A percentile compares a stretch with the other conserved stretches of the same genome.
Evolutionary conservation across 2,113 vertebrate species (phyloP).

Genomic region (Malurus alboscapulatus): DNA sequence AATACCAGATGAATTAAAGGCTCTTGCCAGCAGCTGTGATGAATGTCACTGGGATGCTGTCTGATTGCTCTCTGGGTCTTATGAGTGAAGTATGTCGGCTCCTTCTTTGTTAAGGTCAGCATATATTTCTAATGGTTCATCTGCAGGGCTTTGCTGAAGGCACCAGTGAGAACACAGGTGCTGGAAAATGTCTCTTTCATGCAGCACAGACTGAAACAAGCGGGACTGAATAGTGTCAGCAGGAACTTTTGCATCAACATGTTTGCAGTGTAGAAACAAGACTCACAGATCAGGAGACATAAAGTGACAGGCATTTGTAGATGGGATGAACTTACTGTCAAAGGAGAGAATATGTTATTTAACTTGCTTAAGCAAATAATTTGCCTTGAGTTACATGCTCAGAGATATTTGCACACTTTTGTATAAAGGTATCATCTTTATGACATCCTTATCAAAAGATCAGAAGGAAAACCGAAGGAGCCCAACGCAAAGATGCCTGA

Average conservation of each 20-base stretch:
- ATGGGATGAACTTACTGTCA: neutral
- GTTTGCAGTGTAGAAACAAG: neutral
- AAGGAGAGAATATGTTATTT: neutral
- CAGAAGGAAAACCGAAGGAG: slow-evolving; percentile 47
- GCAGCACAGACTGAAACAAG: slow-evolving; percentile 19
- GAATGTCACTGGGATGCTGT: slow-evolving; percentile 76
- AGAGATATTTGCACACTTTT: neutral
- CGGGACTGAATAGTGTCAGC: slow-evolving; percentile 23
- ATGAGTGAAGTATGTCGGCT: slow-evolving; percentile 74
- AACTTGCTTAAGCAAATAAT: neutral
- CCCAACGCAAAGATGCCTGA: neutral
- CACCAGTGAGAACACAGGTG: slow-evolving; percentile 65
- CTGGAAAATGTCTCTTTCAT: slow-evolving; percentile 68
- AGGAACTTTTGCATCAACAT: slow-evolving; percentile 9
- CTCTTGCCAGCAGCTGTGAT: slow-evolving; percentile 73
- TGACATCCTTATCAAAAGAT: neutral
- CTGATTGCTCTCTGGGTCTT: slow-evolving; percentile 71
- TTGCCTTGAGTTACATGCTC: neutral
- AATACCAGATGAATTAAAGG: slow-evolving; percentile 82
- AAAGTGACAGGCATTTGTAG: neutral
- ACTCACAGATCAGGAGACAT: neutral
- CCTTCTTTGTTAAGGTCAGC: slow-evolving; percentile 74
- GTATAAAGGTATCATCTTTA: neutral
- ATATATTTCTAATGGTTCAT: slow-evolving; percentile 76
- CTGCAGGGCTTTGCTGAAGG: slow-evolving; percentile 74